Base-by-base conservation (phyloP, 2,888 invertebrate genomes). In the Pantelozetes paolii region DNA sequence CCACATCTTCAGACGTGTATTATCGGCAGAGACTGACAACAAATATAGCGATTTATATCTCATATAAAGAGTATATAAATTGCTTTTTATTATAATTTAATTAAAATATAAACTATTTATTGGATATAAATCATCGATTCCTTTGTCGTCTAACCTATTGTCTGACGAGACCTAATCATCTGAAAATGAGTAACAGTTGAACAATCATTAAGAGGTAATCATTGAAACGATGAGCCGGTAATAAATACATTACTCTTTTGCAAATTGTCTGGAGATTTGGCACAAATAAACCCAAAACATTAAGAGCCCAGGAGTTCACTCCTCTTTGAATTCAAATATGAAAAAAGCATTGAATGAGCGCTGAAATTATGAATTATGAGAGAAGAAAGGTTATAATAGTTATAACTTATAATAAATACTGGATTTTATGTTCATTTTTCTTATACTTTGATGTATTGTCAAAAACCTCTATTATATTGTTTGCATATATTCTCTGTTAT, bases 171-270 rank as follows among this genome's bases (percentile, higher is more conserved):
- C 3, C 30, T 28, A 28, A 59, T 59, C 13, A 59, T 59, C 8
- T 59, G 57, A 59, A 28, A 8, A 9, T n/a, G n/a, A n/a, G n/a
- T 11, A 30, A 59, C 15, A 26, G 57, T 28, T 26, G 30, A 59
- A 18, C 26, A 59, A 28, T 59, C 57, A 59, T 59, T 59, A 59
- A 28, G 20, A 59, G 57, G 3, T 59, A 59, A 59, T 59, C 57
- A 28, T 59, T 30, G 13, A 59, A 59, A 59, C 11, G 26, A 30
- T n/a, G 3, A 8, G 30, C 8, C 30, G 5, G 28, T 28, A 59
- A 59, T 59, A 59, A 59, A 59, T 59, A 59, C 30, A 59, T 59
- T 59, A 59, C 57, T 59, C 30, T 26, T 59, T 59, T 28, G 30
- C 15, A 15, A 50, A 59, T 59, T 28, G 57, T 59, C 57, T 28